Evolutionary conservation across 2,888 invertebrate genomes (phyloP).

Genomic region (Stenchaetothrips biformis): DNA sequence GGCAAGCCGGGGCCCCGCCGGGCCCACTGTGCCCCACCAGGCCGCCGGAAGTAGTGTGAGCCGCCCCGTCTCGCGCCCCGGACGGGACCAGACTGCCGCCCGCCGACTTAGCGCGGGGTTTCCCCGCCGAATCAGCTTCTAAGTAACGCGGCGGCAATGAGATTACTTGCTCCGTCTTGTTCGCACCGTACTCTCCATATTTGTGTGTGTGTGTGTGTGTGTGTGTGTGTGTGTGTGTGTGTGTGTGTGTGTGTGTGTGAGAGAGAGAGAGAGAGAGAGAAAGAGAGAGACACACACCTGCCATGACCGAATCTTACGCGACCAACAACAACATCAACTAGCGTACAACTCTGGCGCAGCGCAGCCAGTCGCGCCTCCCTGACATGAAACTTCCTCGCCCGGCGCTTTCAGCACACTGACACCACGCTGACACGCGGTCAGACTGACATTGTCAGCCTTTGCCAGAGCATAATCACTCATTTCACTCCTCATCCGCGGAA

Average conservation of each 20-base stretch:
- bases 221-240: not conserved
- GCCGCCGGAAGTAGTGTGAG: not conserved
- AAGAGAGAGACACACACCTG: not conserved
- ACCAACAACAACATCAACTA: not conserved
- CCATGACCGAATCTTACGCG: too few species aligned
- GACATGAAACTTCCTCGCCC: too few species aligned
- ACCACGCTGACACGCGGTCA: not conserved
- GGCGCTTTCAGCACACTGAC: not conserved
- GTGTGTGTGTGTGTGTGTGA: not conserved
- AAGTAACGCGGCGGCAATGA: not conserved
- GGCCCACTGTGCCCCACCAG: not conserved
- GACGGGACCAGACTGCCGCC: not conserved
- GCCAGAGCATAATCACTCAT: too few species aligned
- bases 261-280: conserved; percentile 2
- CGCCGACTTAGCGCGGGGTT: not conserved
- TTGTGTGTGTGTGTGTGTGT: too few species aligned
- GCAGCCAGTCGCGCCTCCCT: not conserved
- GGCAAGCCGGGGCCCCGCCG: not conserved
- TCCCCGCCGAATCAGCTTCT: not conserved
- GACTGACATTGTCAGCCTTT: not conserved
- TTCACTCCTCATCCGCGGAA: too few species aligned
- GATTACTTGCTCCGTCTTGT: not conserved
- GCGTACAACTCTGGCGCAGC: not conserved
- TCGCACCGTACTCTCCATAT: not conserved
- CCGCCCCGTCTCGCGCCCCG: not conserved